Percentiles rank a stretch among this genome's conserved stretches.
These are phyloP conservation scores for Kryptopterus vitreolus DNA, from an alignment of 2,797 vertebrate genomes.

Conservation along the genomic window DNA sequence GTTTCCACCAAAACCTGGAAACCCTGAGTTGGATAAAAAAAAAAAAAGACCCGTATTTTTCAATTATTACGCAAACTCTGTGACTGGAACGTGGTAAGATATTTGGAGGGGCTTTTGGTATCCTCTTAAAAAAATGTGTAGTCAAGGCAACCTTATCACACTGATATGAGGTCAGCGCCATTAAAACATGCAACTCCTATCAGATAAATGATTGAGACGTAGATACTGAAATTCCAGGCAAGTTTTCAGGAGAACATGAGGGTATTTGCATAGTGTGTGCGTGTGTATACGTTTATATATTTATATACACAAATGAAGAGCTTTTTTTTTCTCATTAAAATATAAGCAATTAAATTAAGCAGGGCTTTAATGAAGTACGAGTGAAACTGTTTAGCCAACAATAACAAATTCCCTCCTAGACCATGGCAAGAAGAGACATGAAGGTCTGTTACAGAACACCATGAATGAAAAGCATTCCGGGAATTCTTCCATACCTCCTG, in stretches of 20 bases:
- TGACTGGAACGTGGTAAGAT: neutral
- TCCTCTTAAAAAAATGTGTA: too few species aligned
- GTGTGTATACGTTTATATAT: too few species aligned
- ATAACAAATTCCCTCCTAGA: neutral
- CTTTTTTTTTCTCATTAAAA: neutral
- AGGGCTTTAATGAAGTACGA: neutral
- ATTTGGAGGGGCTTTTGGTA: neutral
- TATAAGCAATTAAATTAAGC: neutral
- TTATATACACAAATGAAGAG: too few species aligned
- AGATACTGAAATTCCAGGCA: conserved; percentile 7
- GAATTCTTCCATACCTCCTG: conserved; percentile 1
- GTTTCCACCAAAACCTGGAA: conserved; percentile 97
- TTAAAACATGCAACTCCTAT: neutral
- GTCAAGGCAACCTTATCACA: neutral
- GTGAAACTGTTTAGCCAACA: neutral
- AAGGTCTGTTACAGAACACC: neutral
- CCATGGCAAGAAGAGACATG: conserved; percentile 3
- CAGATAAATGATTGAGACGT: neutral
- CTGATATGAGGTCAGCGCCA: neutral
- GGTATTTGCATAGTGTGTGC: neutral
- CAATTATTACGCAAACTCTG: neutral
- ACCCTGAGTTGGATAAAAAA: conserved; percentile 68
- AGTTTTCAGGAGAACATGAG: neutral
- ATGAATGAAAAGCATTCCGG: conserved; percentile 15
- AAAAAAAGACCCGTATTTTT: neutral